Conservation (phyloP, 2,888 invertebrate species). For the Argyra leucocephala region DNA sequence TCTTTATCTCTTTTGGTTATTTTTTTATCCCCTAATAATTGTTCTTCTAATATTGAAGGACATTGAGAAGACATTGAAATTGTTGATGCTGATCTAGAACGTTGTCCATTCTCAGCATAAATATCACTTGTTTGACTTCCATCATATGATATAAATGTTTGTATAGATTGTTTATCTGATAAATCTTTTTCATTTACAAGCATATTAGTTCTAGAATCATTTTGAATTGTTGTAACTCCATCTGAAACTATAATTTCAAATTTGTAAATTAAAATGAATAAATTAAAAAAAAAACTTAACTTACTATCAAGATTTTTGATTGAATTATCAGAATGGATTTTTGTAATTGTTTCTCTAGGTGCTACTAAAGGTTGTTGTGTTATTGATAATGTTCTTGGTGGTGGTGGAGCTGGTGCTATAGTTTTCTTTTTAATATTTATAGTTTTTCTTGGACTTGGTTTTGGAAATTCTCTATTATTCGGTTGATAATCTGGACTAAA, state of each 20-base stretch:
- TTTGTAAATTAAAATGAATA: too few species aligned
- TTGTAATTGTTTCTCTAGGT: conserved; percentile 20
- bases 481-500: background rate
- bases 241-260: too few species aligned
- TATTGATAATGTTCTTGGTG: conserved; percentile 28
- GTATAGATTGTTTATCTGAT: background rate
- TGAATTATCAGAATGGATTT: background rate
- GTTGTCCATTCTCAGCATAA: conserved; percentile 12
- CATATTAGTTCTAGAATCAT: background rate
- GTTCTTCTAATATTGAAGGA: background rate
- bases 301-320: background rate
- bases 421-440: conserved; percentile 34
- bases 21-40: background rate
- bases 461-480: conserved; percentile 29
- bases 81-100: background rate
- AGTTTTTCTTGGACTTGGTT: conserved; percentile 39
- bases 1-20: conserved; percentile 20
- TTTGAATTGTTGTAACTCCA: background rate
- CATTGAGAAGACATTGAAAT: background rate
- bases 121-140: conserved; percentile 15
- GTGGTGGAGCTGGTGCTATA: conserved; percentile 36
- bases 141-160: conserved; percentile 15
- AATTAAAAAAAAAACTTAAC: too few species aligned
- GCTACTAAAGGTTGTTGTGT: conserved; percentile 27
- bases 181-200: background rate